These are phyloP conservation scores for Corvus hawaiiensis DNA, from an alignment of 2,113 vertebrate genomes.

Conservation along the genomic window DNA sequence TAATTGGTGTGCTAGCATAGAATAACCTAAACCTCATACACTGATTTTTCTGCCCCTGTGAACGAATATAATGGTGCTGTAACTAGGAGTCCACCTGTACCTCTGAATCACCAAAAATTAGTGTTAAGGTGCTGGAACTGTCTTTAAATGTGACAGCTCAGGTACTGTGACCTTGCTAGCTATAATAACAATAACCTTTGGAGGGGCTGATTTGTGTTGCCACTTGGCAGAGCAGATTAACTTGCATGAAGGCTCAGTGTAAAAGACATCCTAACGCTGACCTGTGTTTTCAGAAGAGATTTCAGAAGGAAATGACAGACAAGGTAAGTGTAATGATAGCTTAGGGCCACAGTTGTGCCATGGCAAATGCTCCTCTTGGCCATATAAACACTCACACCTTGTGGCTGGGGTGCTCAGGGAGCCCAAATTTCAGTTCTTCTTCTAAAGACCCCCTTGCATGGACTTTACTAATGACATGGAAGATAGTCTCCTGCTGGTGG, in stretches of 20 bases:
- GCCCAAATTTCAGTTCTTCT: background rate
- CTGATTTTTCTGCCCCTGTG: background rate
- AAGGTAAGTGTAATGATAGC: background rate
- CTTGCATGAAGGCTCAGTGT: background rate
- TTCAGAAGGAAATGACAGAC: background rate
- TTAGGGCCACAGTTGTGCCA: background rate
- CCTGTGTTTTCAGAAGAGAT: background rate
- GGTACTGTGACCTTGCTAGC: background rate
- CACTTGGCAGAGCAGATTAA: background rate
- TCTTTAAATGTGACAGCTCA: background rate
- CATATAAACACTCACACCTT: background rate
- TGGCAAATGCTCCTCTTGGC: background rate
- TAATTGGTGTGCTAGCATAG: background rate
- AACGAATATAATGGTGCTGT: background rate
- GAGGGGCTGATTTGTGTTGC: background rate
- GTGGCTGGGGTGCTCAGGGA: background rate
- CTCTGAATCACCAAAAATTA: background rate
- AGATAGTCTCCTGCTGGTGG: background rate
- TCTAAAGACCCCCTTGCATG: background rate
- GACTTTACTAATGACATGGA: background rate
- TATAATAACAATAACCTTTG: background rate
- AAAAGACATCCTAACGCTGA: background rate
- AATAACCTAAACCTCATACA: background rate
- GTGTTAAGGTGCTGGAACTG: background rate
- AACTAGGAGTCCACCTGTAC: background rate